Evolutionary conservation across 1,140 invertebrate species (phyloP).

Genomic region (Pemphigus obesinymphae): DNA sequence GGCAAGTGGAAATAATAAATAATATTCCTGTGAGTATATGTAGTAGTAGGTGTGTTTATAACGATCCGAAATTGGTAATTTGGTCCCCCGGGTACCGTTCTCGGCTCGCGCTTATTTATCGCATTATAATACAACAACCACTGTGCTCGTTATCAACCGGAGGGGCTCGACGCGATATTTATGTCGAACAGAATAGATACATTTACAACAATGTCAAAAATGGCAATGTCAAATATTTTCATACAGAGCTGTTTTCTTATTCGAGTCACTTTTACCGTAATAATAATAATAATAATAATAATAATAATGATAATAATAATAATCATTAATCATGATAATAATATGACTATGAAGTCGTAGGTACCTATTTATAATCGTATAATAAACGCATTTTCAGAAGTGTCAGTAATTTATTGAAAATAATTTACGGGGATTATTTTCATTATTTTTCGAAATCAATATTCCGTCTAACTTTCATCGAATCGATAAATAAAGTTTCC

Average conservation of each 20-base stretch:
- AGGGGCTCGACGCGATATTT: slow-evolving; percentile 4
- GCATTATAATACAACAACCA: slow-evolving; percentile 32
- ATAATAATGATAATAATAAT: too few relatives aligned
- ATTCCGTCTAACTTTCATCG: background rate
- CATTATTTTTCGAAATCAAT: background rate
- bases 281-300: background rate
- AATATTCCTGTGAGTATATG: slow-evolving; percentile 6
- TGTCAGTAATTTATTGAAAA: too few relatives aligned
- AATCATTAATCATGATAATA: too few relatives aligned
- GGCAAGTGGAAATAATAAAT: slow-evolving; percentile 42
- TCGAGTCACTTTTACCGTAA: too few relatives aligned
- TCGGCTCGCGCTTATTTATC: slow-evolving; percentile 34
- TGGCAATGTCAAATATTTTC: too few relatives aligned
- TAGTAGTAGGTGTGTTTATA: slow-evolving; percentile 21
- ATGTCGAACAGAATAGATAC: background rate
- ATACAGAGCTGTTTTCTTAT: too few relatives aligned
- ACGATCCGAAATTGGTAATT: slow-evolving; percentile 41
- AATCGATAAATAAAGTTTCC: background rate
- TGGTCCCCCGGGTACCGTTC: slow-evolving; percentile 37
- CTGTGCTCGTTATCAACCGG: slow-evolving; percentile 26
- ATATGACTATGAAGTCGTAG: too few relatives aligned
- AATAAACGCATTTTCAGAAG: too few relatives aligned
- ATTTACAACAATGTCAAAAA: slow-evolving; percentile 12
- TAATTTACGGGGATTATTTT: background rate
- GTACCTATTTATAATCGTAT: too few relatives aligned